phyloP scores from a whole-genome alignment of 2,888 invertebrate genomes.

The Trichopria drosophilae region DNA sequence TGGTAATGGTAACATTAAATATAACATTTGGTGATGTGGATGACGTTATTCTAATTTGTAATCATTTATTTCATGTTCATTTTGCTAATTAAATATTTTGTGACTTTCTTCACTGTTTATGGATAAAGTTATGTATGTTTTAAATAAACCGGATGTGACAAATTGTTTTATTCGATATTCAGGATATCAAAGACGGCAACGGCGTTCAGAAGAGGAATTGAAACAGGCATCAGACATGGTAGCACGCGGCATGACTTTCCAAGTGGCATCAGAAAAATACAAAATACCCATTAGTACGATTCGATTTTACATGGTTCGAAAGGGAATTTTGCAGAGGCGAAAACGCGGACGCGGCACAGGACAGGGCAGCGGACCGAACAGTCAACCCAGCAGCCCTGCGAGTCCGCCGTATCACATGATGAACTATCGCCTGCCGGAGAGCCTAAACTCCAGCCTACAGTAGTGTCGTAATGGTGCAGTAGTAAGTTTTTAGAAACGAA shows the following conservation, averaged over 20 bases:
- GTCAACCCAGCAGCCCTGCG: constrained; percentile 66
- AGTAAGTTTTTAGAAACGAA: constrained; percentile 49
- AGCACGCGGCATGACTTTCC: constrained; percentile 84
- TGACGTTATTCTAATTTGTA: no score
- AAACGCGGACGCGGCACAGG: constrained; percentile 71
- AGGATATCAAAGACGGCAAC: constrained; percentile 58
- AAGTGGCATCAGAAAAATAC: constrained; percentile 83
- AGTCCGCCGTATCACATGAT: constrained; percentile 77
- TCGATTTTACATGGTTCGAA: constrained; percentile 85
- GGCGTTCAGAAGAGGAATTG: constrained; percentile 76
- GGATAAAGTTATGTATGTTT: no score
- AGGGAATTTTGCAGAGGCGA: constrained; percentile 78
- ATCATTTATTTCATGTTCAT: not conserved
- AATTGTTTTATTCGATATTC: no score
- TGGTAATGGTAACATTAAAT: no score
- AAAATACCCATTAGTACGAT: constrained; percentile 87
- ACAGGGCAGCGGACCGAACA: constrained; percentile 55
- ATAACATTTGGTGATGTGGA: no score
- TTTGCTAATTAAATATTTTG: not conserved
- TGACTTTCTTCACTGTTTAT: no score
- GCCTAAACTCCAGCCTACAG: constrained; percentile 58
- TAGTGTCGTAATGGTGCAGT: constrained; percentile 49
- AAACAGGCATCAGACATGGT: constrained; percentile 84
- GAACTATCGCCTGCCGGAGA: constrained; percentile 72
- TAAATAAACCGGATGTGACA: no score